Evolutionary conservation across 2,888 invertebrate species (phyloP), one percentile per base, ranked within the genome.

Genomic region (Cepaea hortensis): DNA sequence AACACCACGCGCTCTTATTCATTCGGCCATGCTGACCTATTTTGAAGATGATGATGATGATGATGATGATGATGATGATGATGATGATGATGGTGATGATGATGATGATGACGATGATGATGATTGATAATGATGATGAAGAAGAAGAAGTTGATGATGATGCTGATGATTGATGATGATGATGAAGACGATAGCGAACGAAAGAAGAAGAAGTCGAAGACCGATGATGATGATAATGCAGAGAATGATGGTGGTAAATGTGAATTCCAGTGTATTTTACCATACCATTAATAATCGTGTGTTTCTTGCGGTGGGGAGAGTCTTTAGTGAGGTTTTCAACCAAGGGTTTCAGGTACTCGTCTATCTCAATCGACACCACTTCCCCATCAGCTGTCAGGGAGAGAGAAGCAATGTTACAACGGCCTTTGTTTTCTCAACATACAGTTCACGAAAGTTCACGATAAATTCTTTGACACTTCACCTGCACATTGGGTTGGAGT

Each of bases 311-410:
- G 61, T 80, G 80, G 18, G 80, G 80, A 35, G 80, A 80, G 20
- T 62, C 61, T 23, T 65, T 65, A 9, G 15, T 35, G 3, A 80
- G 46, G 62, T 62, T 62, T 35, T 61, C 65, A 20, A 80, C 80
- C 15, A 80, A 18, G 13, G 80, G 61, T 23, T 62, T 80, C 3
- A 92, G 87, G 77, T 89, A 91, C 23, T 91, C 89, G n/a, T 91
- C 90, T 35, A 88, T 86, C 85, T 92, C 92, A 76, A 90, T 90
- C 3, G 91, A 90, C 50, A 90, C 82, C 50, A 92, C 89, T 15
- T 88, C 87, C 0, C 92, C 92, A 81, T 91, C 91, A 23, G 87
- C 88, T 80, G 65, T 7, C 13, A 46, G 23, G n/a, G 13, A 3
- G 5, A 68, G n/a, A 68, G 18, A 18, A 68, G 5, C 5, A 68